These are phyloP conservation scores for Brachyalestes nurse DNA, from an alignment of 2,797 vertebrate species.

Conservation along the genomic window DNA sequence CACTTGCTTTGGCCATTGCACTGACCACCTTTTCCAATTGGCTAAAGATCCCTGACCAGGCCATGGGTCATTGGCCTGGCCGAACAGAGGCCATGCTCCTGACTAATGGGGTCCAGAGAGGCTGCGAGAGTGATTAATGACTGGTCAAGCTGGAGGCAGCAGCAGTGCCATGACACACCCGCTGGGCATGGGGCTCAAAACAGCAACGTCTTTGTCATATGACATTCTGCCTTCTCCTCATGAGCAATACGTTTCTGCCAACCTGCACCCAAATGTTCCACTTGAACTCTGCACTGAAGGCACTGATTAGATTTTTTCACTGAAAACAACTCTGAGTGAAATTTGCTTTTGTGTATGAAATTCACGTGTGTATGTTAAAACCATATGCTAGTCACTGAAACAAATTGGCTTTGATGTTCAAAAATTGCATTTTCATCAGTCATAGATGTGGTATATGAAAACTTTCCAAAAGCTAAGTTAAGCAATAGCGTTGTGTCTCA, in stretches of 20 bases:
- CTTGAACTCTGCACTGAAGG: slow-evolving; percentile 25
- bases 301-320: slow-evolving; percentile 35
- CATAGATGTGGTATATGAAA: slow-evolving; percentile 66
- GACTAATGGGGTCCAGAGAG: slow-evolving; percentile 76
- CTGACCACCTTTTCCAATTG: slow-evolving; percentile 79
- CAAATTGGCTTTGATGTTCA: slow-evolving; percentile 58
- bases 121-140: slow-evolving; percentile 81
- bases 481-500: slow-evolving; percentile 66
- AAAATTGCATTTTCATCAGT: slow-evolving; percentile 58
- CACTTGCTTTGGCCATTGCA: slow-evolving; percentile 77
- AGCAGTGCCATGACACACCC: slow-evolving; percentile 49
- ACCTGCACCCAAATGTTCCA: slow-evolving; percentile 35
- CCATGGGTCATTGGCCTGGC: slow-evolving; percentile 87
- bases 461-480: slow-evolving; percentile 65
- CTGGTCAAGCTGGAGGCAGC: slow-evolving; percentile 61
- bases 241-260: slow-evolving; percentile 38
- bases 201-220: slow-evolving; percentile 53
- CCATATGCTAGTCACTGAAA: slow-evolving; percentile 69
- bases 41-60: slow-evolving; percentile 76
- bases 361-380: slow-evolving; percentile 60
- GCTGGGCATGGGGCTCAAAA: slow-evolving; percentile 49
- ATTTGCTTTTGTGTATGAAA: slow-evolving; percentile 21
- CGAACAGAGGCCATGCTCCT: slow-evolving; percentile 80
- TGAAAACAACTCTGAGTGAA: slow-evolving; percentile 64
- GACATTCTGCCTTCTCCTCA: slow-evolving; percentile 10